phyloP scores from a whole-genome alignment of 2,797 vertebrate species.

The Paedocypris micromegethes region DNA sequence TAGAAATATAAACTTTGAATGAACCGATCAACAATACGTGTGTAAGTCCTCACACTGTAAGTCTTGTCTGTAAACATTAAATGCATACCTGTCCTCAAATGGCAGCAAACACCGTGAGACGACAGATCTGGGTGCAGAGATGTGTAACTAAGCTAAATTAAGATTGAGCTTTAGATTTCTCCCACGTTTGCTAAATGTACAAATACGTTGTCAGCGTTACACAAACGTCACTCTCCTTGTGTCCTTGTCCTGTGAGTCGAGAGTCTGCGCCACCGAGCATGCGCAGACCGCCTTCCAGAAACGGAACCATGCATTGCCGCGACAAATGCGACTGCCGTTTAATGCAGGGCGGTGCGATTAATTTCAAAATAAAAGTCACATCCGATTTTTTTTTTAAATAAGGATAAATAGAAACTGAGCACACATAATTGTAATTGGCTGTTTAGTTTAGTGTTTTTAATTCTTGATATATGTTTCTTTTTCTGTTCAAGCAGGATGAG shows the following conservation, averaged over 20 bases:
- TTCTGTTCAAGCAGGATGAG: too few relatives aligned
- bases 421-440: too few relatives aligned
- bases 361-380: conserved; percentile 30
- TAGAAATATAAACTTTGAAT: too few relatives aligned
- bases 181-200: neutral
- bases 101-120: neutral
- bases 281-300: conserved; percentile 42
- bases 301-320: neutral
- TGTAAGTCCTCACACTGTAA: neutral
- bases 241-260: conserved; percentile 59
- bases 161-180: neutral
- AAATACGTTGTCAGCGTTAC: conserved; percentile 41
- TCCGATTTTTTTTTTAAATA: too few relatives aligned
- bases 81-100: conserved; percentile 27
- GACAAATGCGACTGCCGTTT: too few relatives aligned
- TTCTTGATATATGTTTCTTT: too few relatives aligned
- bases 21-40: too few relatives aligned
- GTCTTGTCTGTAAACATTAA: neutral
- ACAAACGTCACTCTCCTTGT: conserved; percentile 62
- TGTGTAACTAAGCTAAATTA: neutral
- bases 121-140: conserved; percentile 2
- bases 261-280: conserved; percentile 37
- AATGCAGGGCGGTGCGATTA: too few relatives aligned
- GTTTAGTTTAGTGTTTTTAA: too few relatives aligned
- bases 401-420: too few relatives aligned